Evolutionary conservation across 2,888 invertebrate species (phyloP).

Genomic region (Idaea straminata): DNA sequence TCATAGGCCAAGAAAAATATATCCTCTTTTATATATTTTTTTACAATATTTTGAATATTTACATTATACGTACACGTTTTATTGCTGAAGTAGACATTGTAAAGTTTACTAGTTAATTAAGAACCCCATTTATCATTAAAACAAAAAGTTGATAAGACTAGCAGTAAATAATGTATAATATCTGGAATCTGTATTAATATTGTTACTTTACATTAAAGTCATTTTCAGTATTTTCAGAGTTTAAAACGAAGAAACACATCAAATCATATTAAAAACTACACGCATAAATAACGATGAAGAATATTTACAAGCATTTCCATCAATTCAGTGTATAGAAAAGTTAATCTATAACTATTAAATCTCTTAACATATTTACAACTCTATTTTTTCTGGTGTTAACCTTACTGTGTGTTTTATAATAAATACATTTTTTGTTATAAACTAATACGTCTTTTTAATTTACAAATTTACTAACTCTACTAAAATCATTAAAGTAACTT

Average conservation of each 20-base stretch:
- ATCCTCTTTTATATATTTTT: slow-evolving; percentile 63
- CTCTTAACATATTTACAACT: slow-evolving; percentile 74
- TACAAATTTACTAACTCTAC: slow-evolving; percentile 73
- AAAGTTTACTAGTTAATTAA: slow-evolving; percentile 60
- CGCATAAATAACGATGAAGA: slow-evolving; percentile 28
- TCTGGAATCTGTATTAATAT: slow-evolving; percentile 47
- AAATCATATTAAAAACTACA: slow-evolving; percentile 22
- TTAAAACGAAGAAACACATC: slow-evolving; percentile 19
- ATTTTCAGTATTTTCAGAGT: slow-evolving; percentile 8
- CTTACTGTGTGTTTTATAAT: slow-evolving; percentile 79
- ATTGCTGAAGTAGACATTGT: slow-evolving; percentile 75
- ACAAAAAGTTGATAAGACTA: slow-evolving; percentile 72
- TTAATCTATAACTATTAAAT: slow-evolving; percentile 50
- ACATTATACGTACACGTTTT: slow-evolving; percentile 66
- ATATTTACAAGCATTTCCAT: slow-evolving; percentile 71
- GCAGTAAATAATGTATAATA: slow-evolving; percentile 67
- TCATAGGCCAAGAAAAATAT: slow-evolving; percentile 75
- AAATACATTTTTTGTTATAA: slow-evolving; percentile 75
- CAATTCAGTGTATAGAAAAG: slow-evolving; percentile 59
- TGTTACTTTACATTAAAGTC: slow-evolving; percentile 36
- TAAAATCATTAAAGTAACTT: slow-evolving; percentile 60
- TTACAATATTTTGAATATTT: slow-evolving; percentile 72
- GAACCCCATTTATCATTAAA: slow-evolving; percentile 55
- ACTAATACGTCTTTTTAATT: slow-evolving; percentile 59
- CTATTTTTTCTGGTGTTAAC: slow-evolving; percentile 77